Base-by-base conservation (phyloP, 2,113 vertebrate genomes). In the Lepisosteus oculatus region DNA sequence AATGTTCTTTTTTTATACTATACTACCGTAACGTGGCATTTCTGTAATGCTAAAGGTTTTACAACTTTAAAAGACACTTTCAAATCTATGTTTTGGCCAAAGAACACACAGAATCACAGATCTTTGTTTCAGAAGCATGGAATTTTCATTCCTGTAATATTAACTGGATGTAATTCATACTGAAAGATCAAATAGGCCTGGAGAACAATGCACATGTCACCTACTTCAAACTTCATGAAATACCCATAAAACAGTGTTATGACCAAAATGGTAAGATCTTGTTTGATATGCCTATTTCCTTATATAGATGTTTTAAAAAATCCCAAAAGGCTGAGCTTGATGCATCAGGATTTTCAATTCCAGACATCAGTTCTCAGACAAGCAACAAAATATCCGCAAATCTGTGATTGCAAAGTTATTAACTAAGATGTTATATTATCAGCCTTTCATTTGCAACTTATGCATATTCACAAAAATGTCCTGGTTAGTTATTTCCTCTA, bases 141-240 rank as follows among this genome's bases (percentile, higher is more conserved):
- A 55, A 69, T 69, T 69, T 54, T 43, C 54, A 61, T 69, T 69
- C 68, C 14, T 69, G 68, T 69, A 69, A 69, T 55, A 59, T 69
- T 69, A 69, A 69, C 68, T 69, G 68, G 5, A 13, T 43, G 17
- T 43, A 61, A 69, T 69, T 59, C 12, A 43, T 3, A 57, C n/a
- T 29, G 5, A 51, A 44, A 69, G 68, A 69, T 69, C 68, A 69
- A 44, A 69, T n/a, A 59, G 51, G 29, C 55, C 13, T 59, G 43
- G 41, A 42, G 55, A 55, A 42, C n/a, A 59, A 44, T 44, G 17
- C 57, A 15, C 68, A 69, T 59, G 55, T 69, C 17, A 44, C 43
- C 57, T 8, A n/a, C 2, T 61, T 56, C 14, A 61, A 68, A 59
- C 44, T 69, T 55, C 42, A 59, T 68, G 7, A 69, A 44, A n/a